Evolutionary conservation across 1,140 invertebrate species (phyloP), one percentile per base, ranked within the genome.

Genomic region (Helicorthomorpha holstii): DNA sequence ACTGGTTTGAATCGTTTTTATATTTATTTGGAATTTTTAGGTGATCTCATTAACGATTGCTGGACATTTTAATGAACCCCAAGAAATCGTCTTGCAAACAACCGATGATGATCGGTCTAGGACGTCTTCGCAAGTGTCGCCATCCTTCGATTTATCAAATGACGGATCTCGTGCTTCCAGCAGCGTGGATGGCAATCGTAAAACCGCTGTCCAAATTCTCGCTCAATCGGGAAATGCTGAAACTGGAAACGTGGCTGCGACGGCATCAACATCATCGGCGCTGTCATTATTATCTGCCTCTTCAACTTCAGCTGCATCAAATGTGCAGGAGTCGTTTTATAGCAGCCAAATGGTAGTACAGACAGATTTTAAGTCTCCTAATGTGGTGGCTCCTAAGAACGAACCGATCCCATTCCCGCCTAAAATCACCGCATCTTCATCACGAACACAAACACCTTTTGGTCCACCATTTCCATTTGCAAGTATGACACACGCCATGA

Each of bases 41-140:
- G 73, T 81, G 46, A 89, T 94, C 67, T 90, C 87, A 43, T 73
- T 94, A 59, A 83, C 87, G 60, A 75, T 93, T 67, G 85, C 82
- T 58, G 74, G 78, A 50, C 72, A 76, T 50, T 80, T 75, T 65
- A 76, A 81, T 61, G 69, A 71, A 58, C 70, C 77, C 51, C 82
- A 83, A 65, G 82, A 88, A 67, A 78, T 88, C 56, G 75, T 85
- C 56, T 71, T 87, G 60, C 71, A 69, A 63, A 61, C 69, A 58
- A 48, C 70, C 66, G 63, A 66, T 23, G 44, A 66, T 47, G 62
- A 60, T 54, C 60, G 60, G 55, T 34, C 16, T 7, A 49, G 54
- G 14, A 29, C 55, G 22, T 49, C 50, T 54, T 25, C 61, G 58
- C 46, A 64, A 34, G 34, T 48, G 21, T 49, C 56, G 16, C 49